A percentile compares a stretch with the other conserved stretches of the same genome.
Evolutionary conservation across 1,140 invertebrate genomes (phyloP).

Genomic region (Bombus pyrosoma): DNA sequence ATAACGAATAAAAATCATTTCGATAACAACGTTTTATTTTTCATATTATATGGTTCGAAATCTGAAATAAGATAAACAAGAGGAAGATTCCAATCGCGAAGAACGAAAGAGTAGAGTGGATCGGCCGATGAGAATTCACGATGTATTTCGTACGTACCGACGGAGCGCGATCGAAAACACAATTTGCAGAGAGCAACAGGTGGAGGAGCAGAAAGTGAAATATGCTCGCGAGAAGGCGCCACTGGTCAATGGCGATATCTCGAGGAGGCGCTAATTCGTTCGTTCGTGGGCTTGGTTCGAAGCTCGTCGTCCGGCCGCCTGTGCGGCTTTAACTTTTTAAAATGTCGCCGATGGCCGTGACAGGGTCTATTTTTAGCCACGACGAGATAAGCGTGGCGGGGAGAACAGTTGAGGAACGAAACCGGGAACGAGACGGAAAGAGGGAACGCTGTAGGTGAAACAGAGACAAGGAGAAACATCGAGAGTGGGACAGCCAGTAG

Average conservation of each 20-base stretch:
- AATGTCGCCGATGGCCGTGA: slow-evolving; percentile 82
- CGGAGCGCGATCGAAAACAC: slow-evolving; percentile 21
- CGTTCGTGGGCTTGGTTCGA: slow-evolving; percentile 53
- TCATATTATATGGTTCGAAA: no score
- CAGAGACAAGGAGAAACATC: slow-evolving; percentile 1
- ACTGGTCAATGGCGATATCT: slow-evolving; percentile 52
- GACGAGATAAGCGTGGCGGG: slow-evolving; percentile 77
- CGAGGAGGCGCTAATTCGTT: slow-evolving; percentile 64
- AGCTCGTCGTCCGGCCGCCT: slow-evolving; percentile 42
- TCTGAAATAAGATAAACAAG: background rate
- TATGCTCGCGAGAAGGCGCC: slow-evolving; percentile 66
- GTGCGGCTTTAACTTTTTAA: slow-evolving; percentile 79
- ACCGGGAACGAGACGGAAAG: slow-evolving; percentile 19
- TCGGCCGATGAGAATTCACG: background rate
- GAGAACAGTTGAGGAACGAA: slow-evolving; percentile 33
- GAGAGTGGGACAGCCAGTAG: slow-evolving; percentile 56
- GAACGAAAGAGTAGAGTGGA: background rate
- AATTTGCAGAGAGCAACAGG: slow-evolving; percentile 40
- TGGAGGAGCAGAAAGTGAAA: slow-evolving; percentile 21
- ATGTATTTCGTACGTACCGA: slow-evolving; percentile 29
- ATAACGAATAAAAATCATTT: no score
- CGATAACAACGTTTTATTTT: no score
- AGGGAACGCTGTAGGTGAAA: slow-evolving; percentile 18
- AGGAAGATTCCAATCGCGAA: background rate
- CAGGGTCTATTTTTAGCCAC: slow-evolving; percentile 81